phyloP scores from a whole-genome alignment of 2,113 vertebrate genomes.

The Odontophorus gujanensis region DNA sequence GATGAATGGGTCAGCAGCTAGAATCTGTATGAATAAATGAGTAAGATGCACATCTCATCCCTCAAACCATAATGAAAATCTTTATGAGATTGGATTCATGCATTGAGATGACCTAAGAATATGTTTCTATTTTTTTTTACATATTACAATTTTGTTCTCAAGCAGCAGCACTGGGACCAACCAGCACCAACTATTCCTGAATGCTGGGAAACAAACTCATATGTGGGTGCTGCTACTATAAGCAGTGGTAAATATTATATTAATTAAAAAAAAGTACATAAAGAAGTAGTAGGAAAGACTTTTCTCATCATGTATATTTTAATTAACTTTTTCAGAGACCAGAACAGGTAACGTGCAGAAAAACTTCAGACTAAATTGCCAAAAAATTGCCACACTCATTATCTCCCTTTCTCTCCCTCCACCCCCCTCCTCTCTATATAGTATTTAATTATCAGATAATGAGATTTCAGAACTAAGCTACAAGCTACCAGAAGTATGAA shows the following conservation, averaged over 20 bases:
- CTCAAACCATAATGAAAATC: constrained; percentile 34
- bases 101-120: neutral
- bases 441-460: neutral
- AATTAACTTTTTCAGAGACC: neutral
- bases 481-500: neutral
- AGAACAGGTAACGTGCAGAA: neutral
- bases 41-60: constrained; percentile 18
- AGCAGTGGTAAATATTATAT: neutral
- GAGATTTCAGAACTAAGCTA: neutral
- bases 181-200: neutral
- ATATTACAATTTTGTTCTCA: neutral
- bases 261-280: neutral
- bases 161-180: neutral
- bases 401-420: too few species aligned
- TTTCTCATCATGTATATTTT: neutral
- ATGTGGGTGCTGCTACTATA: neutral
- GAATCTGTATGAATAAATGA: constrained; percentile 14
- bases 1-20: constrained; percentile 33
- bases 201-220: neutral
- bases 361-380: neutral
- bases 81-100: neutral
- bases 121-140: neutral
- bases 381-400: neutral
- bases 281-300: neutral
- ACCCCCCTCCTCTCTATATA: too few species aligned